Evolutionary conservation across 2,113 vertebrate species (phyloP).

Genomic region (Camarhynchus parvulus): DNA sequence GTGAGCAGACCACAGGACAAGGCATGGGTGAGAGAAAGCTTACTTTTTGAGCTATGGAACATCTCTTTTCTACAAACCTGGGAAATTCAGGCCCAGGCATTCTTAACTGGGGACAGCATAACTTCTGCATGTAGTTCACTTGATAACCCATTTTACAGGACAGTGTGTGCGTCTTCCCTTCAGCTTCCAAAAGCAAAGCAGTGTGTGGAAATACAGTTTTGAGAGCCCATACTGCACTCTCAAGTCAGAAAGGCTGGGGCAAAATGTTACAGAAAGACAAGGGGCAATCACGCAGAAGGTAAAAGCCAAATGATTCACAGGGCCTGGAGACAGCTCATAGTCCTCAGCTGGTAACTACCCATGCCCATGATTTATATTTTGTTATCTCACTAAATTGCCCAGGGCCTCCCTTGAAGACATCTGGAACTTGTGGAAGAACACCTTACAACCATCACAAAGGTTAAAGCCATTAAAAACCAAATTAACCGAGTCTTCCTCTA

Average conservation of each 20-base stretch:
- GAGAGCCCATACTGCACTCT: background rate
- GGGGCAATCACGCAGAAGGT: background rate
- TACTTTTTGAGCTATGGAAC: background rate
- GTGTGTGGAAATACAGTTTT: background rate
- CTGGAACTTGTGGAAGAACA: background rate
- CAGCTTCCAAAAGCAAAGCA: background rate
- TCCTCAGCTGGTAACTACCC: background rate
- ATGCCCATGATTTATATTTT: background rate
- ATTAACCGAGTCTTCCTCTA: background rate
- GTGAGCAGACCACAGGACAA: background rate
- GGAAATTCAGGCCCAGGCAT: background rate
- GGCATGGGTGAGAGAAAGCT: background rate
- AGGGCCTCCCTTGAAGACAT: background rate
- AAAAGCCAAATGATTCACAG: background rate
- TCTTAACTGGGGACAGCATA: background rate
- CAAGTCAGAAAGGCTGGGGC: background rate
- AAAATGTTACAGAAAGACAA: background rate
- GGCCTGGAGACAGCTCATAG: background rate
- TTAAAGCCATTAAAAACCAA: slow-evolving; percentile 2
- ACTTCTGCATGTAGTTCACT: background rate
- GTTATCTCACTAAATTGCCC: background rate
- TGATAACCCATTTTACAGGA: background rate
- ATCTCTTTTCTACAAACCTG: background rate
- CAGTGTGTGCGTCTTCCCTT: background rate
- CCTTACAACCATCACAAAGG: background rate